These are phyloP conservation scores for Ascidia mentula DNA, from an alignment of 23 tunicate species.

Conservation along the genomic window DNA sequence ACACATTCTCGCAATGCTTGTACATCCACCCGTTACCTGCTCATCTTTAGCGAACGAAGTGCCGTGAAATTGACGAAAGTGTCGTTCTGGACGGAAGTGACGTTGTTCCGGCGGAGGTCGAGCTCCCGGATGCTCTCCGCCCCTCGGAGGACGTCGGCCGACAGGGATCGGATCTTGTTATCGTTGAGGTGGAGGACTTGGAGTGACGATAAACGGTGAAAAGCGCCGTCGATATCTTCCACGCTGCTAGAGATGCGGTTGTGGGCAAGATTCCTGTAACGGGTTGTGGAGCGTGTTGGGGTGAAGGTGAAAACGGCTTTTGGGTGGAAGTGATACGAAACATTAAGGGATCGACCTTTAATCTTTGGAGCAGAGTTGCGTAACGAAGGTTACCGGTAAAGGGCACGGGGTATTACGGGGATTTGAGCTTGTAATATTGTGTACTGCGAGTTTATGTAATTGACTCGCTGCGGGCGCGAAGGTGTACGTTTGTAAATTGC, in stretches of 20 bases:
- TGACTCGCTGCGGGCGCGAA: no score
- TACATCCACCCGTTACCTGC: no score
- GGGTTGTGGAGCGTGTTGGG: not conserved
- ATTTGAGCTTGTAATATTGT: no score
- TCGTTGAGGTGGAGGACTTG: slow-evolving; percentile 24
- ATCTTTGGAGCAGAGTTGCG: no score
- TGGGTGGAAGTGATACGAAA: no score
- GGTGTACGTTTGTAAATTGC: no score
- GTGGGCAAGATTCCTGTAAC: slow-evolving; percentile 59
- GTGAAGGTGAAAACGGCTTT: no score
- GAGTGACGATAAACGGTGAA: slow-evolving; percentile 31
- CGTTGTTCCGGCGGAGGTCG: slow-evolving; percentile 62
- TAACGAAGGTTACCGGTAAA: no score
- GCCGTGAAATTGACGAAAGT: slow-evolving; percentile 34
- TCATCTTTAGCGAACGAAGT: slow-evolving; percentile 26
- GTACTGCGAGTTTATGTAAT: no score
- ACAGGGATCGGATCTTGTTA: slow-evolving; percentile 64
- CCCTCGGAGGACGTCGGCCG: slow-evolving; percentile 49
- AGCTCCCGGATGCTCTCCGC: slow-evolving; percentile 25
- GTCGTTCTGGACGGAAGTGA: slow-evolving; percentile 66
- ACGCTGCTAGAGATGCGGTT: slow-evolving; percentile 72
- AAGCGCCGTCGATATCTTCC: slow-evolving; percentile 68
- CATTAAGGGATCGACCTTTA: no score
- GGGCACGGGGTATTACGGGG: no score
- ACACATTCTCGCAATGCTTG: no score